These are phyloP conservation scores for Euborellia annulipes DNA, from an alignment of 1,140 invertebrate genomes.

Conservation along the genomic window DNA sequence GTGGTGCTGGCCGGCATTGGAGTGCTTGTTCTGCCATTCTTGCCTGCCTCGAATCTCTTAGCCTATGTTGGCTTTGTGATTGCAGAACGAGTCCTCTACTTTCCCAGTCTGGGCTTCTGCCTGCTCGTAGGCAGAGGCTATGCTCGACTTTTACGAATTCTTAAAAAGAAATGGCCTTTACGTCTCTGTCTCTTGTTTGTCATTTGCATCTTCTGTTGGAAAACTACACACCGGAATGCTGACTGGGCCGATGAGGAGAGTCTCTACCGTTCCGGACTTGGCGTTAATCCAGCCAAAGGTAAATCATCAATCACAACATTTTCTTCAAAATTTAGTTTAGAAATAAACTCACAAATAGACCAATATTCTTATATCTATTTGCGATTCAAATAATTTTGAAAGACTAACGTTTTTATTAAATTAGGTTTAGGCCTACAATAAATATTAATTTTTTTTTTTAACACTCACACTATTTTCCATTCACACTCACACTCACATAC, in stretches of 20 bases:
- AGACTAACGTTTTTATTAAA: no score
- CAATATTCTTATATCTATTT: no score
- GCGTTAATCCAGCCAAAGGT: slow-evolving; percentile 97
- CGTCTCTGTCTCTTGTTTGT: neutral
- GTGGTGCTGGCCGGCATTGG: slow-evolving; percentile 37
- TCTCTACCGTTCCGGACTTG: slow-evolving; percentile 76
- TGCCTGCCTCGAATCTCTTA: slow-evolving; percentile 92
- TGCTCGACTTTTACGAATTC: slow-evolving; percentile 34
- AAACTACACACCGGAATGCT: slow-evolving; percentile 65
- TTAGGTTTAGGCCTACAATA: no score
- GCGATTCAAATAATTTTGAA: no score
- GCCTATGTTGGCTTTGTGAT: slow-evolving; percentile 96
- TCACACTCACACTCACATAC: no score
- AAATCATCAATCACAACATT: no score
- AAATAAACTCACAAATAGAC: no score
- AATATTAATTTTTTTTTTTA: no score
- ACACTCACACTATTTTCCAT: no score
- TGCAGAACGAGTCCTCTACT: slow-evolving; percentile 87
- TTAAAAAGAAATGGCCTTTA: slow-evolving; percentile 1
- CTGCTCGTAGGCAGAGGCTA: slow-evolving; percentile 74
- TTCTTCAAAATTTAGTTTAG: no score
- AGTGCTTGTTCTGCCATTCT: slow-evolving; percentile 72
- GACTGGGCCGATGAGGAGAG: slow-evolving; percentile 90
- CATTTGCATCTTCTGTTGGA: slow-evolving; percentile 11
- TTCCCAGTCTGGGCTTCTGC: slow-evolving; percentile 95